These are phyloP conservation scores for Gulo gulo DNA, from an alignment of 2,113 vertebrate genomes.

Conservation along the genomic window DNA sequence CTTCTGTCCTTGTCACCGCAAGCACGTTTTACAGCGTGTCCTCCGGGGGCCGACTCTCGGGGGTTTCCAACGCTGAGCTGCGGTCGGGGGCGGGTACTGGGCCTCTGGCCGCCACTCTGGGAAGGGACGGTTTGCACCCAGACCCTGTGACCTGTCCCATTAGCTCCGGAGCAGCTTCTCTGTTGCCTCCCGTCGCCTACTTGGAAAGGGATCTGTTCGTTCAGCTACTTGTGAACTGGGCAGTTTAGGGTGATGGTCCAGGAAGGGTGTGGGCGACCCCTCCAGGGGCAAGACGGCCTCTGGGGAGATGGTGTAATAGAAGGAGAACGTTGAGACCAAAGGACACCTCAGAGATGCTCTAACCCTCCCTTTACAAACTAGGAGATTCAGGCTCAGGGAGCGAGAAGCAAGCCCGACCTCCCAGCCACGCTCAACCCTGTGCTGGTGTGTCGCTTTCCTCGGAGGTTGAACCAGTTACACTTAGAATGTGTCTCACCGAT, in stretches of 20 bases:
- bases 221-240: background rate
- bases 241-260: background rate
- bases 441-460: background rate
- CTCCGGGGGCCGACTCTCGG: background rate
- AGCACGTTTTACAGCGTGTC: background rate
- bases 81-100: background rate
- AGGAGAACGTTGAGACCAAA: background rate
- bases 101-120: background rate
- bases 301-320: background rate
- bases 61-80: rapidly evolving
- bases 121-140: background rate
- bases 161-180: background rate
- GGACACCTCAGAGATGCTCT: background rate
- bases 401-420: background rate
- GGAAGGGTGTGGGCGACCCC: background rate
- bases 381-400: background rate
- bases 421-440: background rate
- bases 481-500: background rate
- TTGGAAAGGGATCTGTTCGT: background rate
- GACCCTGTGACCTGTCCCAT: background rate
- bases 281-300: background rate
- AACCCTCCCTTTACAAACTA: background rate
- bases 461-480: no score
- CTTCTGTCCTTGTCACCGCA: background rate
- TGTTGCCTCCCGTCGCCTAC: background rate